Evolutionary conservation across 2,797 vertebrate species (phyloP), one percentile per base, ranked within the genome.

Genomic region (Strix occidentalis): DNA sequence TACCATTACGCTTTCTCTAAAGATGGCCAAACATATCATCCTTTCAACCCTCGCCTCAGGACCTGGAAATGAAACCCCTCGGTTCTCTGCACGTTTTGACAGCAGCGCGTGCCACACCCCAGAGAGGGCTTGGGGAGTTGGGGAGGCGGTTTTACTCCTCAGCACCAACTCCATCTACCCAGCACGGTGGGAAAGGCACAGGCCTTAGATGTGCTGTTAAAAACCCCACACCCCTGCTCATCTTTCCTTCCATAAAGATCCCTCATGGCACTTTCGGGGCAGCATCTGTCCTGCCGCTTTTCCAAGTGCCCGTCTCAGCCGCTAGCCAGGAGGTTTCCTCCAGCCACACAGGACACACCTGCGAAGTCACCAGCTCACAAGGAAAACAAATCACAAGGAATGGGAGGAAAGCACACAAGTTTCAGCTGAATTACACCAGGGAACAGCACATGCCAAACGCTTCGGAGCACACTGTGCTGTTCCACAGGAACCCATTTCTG

Each of bases 11-110:
- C 41, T 45, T 82, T 26, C 58, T 48, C 20, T 31, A 31, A 35
- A 20, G 4, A 2, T 10, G 28, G 17, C 29, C 2, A 3, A 66
- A 23, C 2, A 0, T 16, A 14, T 11, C 46, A 50, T 2, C 83
- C 65, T 66, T 35, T 35, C 65, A 14, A 3, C 6, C 75, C 26
- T 48, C 2, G 0, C 61, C 28, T 23, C 33, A 19, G 23, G 26
- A 20, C 13, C 11, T 24, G 4, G 18, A 41, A 31, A n/a, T 1
- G 8, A 8, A 51, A 37, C 5, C 4, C 29, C 54, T 35, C 18
- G 7, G 6, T 5, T 31, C 64, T 19, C 43, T 19, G 46, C 20
- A 2, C 19, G 28, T 68, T 53, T 56, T 69, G n/a, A 41, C 18
- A 54, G 50, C 63, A 17, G 28, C 1, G 16, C 1, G 1, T 20